phyloP scores from a whole-genome alignment of 2,888 invertebrate genomes.

The Drosophila conformis region DNA sequence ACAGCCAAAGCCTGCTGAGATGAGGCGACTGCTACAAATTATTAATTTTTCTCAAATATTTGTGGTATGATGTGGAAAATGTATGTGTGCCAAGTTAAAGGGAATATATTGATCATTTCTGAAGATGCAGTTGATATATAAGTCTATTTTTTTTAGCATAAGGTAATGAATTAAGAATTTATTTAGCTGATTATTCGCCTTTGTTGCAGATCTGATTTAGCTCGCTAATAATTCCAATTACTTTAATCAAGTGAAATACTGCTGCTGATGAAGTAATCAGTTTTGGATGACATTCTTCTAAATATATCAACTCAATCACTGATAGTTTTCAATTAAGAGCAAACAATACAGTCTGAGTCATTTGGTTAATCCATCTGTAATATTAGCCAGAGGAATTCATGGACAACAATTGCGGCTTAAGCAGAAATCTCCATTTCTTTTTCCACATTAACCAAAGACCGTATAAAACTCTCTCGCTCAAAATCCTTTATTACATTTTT shows the following conservation, averaged over 20 bases:
- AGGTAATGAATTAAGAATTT: background rate
- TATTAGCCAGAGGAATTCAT: background rate
- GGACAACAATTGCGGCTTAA: background rate
- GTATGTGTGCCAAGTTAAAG: background rate
- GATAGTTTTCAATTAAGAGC: too few relatives aligned
- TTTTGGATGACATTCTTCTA: background rate
- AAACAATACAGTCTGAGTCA: background rate
- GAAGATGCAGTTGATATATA: background rate
- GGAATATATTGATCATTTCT: background rate
- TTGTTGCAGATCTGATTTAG: too few relatives aligned
- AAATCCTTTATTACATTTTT: conserved; percentile 63
- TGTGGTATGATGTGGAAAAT: background rate
- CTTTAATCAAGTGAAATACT: background rate
- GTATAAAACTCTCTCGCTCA: conserved; percentile 32
- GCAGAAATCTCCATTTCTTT: background rate
- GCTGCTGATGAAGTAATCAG: background rate
- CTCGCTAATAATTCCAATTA: background rate
- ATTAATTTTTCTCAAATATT: background rate
- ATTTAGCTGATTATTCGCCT: background rate
- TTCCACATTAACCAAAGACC: background rate
- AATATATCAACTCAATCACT: background rate
- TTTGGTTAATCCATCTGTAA: background rate
- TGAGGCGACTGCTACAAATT: background rate
- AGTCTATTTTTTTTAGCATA: background rate
- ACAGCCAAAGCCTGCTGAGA: conserved; percentile 36